These are phyloP conservation scores for Tethya wilhelma DNA, from an alignment of 37 sponge, comb jelly and placozoan species.

Conservation along the genomic window DNA sequence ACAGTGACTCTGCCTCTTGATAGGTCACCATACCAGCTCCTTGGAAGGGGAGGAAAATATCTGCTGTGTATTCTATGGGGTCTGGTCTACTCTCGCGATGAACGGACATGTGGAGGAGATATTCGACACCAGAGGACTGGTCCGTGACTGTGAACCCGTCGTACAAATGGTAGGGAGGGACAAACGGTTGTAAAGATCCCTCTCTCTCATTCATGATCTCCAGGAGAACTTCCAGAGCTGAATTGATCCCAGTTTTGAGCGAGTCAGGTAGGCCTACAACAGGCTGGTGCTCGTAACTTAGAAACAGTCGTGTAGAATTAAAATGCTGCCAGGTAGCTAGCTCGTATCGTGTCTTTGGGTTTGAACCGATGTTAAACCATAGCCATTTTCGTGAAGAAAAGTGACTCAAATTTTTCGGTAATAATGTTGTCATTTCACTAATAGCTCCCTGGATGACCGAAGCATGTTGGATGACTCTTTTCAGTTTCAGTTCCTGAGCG, in stretches of 20 bases:
- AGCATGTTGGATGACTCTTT: constrained; percentile 14
- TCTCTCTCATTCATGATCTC: constrained; percentile 25
- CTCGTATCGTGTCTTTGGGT: constrained; percentile 33
- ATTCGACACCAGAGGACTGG: constrained; percentile 51
- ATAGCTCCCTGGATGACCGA: neutral
- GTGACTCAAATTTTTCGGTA: constrained; percentile 28
- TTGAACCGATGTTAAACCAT: constrained; percentile 38
- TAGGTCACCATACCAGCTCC: constrained; percentile 48
- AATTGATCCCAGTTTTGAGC: constrained; percentile 29
- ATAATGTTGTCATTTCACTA: neutral
- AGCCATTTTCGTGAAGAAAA: constrained; percentile 38
- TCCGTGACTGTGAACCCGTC: constrained; percentile 52
- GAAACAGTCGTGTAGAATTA: constrained; percentile 39
- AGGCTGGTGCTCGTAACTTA: constrained; percentile 32
- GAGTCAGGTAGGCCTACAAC: constrained; percentile 13
- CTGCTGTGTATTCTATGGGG: constrained; percentile 32
- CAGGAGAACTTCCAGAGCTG: constrained; percentile 47
- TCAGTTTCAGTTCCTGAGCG: constrained; percentile 10
- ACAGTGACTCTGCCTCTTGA: neutral
- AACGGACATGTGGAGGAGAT: constrained; percentile 45
- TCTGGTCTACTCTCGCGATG: neutral
- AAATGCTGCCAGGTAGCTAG: constrained; percentile 60
- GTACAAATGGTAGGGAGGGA: constrained; percentile 40
- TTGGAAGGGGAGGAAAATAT: constrained; percentile 57
- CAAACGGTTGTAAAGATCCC: neutral